Evolutionary conservation across 2,888 invertebrate genomes (phyloP).

Genomic region (Zonitis immaculata): DNA sequence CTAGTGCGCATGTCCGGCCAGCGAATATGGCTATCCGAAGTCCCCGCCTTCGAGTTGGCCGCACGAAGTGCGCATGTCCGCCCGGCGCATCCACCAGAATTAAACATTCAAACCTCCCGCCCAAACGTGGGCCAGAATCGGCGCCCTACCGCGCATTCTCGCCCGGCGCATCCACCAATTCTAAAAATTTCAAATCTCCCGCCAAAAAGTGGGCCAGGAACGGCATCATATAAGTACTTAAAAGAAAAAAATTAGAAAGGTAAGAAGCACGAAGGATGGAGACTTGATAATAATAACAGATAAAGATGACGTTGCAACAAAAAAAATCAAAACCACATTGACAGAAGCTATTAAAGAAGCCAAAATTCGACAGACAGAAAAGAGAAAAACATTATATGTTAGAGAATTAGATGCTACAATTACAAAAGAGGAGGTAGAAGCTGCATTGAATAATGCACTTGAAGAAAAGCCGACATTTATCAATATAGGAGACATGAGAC

Average conservation of each 20-base stretch:
- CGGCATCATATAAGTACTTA: too few species aligned
- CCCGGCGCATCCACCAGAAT: too few species aligned
- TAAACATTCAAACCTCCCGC: too few species aligned
- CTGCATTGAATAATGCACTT: not conserved
- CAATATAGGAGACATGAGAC: not conserved
- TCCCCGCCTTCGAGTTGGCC: too few species aligned
- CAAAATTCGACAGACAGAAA: not conserved
- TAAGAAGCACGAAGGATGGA: not conserved
- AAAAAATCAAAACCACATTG: not conserved
- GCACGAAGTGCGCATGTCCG: too few species aligned
- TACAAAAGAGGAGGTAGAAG: not conserved
- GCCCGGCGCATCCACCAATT: too few species aligned
- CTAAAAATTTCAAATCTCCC: too few species aligned
- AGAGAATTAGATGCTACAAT: not conserved
- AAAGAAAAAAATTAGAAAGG: not conserved
- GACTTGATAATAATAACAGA: not conserved
- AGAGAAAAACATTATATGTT: not conserved
- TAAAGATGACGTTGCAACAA: not conserved
- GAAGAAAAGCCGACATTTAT: not conserved
- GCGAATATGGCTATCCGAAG: too few species aligned
- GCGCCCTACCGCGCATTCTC: too few species aligned
- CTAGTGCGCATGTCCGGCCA: too few species aligned
- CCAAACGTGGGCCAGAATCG: too few species aligned
- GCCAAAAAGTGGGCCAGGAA: too few species aligned
- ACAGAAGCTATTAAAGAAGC: not conserved